Conservation (phyloP, 2,797 vertebrate species). For the Valencia hispanica region DNA sequence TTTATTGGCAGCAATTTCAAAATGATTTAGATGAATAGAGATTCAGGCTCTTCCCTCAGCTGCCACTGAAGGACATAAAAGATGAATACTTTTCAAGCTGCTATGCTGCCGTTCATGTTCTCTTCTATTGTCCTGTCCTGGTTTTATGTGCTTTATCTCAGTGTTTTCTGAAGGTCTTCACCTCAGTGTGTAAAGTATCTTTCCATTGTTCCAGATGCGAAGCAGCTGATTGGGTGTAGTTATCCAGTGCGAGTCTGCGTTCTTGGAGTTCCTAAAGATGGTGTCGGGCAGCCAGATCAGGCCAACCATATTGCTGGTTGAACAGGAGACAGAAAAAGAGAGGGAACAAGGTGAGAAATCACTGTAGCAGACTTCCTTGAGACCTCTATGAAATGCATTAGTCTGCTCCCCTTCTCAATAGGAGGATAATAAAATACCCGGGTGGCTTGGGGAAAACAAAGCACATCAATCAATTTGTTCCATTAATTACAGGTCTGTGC, state of each 20-base stretch:
- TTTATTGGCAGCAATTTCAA: background rate
- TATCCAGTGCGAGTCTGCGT: conserved; percentile 93
- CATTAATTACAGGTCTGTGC: conserved; percentile 60
- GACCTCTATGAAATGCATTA: conserved; percentile 24
- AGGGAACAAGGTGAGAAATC: conserved; percentile 12
- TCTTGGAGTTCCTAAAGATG: conserved; percentile 94
- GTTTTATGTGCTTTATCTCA: background rate
- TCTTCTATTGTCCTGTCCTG: background rate
- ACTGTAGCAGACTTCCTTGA: conserved; percentile 4
- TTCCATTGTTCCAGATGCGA: conserved; percentile 92
- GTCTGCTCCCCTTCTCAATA: conserved; percentile 31
- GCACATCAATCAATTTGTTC: conserved; percentile 65
- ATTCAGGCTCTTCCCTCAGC: background rate
- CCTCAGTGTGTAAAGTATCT: conserved; percentile 93
- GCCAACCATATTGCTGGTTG: conserved; percentile 91
- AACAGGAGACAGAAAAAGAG: background rate
- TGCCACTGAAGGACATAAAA: background rate
- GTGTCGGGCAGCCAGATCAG: conserved; percentile 95
- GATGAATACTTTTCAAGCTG: background rate
- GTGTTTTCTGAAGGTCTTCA: conserved; percentile 45
- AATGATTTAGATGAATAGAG: background rate
- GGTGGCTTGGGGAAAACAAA: conserved; percentile 44
- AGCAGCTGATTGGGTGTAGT: conserved; percentile 95
- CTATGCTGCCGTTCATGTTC: background rate
- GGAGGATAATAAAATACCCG: conserved; percentile 49